Percentiles rank a stretch among this genome's conserved stretches.
These are phyloP conservation scores for Campoletis sonorensis DNA, from an alignment of 1,140 invertebrate genomes.

Conservation along the genomic window DNA sequence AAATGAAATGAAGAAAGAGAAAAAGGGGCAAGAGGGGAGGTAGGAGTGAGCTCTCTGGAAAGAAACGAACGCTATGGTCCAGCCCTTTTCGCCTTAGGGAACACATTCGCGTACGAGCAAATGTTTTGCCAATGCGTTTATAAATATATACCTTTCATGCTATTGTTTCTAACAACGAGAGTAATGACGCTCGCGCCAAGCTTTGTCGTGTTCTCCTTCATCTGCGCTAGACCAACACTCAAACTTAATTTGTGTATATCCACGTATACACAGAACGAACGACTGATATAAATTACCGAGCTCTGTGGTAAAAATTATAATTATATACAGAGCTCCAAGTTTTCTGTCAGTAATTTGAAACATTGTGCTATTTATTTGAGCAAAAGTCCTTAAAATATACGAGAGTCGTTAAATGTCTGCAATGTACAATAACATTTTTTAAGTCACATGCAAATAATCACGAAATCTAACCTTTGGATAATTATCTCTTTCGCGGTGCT, in stretches of 20 bases:
- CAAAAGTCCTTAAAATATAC: too few relatives aligned
- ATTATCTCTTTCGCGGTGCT: too few relatives aligned
- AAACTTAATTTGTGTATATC: background rate
- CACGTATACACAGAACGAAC: too few relatives aligned
- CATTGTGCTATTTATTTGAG: too few relatives aligned
- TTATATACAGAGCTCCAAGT: too few relatives aligned
- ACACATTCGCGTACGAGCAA: conserved; percentile 29
- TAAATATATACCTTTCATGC: conserved; percentile 28
- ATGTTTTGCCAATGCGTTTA: conserved; percentile 32
- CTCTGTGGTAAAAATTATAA: too few relatives aligned
- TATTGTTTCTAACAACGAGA: conserved; percentile 45
- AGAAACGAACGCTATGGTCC: conserved; percentile 35
- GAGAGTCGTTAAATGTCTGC: too few relatives aligned
- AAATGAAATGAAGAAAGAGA: conserved; percentile 18
- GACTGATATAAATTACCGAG: too few relatives aligned
- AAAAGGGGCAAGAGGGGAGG: background rate
- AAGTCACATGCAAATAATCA: too few relatives aligned
- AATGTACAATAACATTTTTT: too few relatives aligned
- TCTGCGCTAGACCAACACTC: conserved; percentile 5
- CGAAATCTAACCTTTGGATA: too few relatives aligned
- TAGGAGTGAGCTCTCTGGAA: conserved; percentile 21
- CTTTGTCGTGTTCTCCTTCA: conserved; percentile 32
- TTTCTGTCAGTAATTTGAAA: too few relatives aligned
- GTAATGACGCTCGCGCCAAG: conserved; percentile 33
- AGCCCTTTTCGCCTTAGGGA: conserved; percentile 45